A percentile compares a stretch with the other conserved stretches of the same genome.
These are phyloP conservation scores for Panagrolaimus sp. DNA, from an alignment of 1,140 invertebrate genomes.

Conservation along the genomic window DNA sequence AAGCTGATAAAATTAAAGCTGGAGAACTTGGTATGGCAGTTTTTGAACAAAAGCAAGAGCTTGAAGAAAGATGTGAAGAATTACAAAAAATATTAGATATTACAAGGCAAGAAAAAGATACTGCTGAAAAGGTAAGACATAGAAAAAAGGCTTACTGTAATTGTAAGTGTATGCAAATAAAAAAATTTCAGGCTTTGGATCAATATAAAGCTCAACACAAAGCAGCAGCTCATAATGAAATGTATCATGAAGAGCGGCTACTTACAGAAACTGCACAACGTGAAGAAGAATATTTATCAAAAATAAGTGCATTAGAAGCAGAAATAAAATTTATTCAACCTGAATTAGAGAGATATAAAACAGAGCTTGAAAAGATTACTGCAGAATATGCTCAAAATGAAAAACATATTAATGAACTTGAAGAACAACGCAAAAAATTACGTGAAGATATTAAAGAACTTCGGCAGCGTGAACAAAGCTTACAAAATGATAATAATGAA, in stretches of 20 bases:
- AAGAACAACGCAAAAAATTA: conserved; percentile 64
- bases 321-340: conserved; percentile 35
- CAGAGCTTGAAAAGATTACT: conserved; percentile 26
- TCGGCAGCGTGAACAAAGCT: conserved; percentile 79
- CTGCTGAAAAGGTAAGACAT: conserved; percentile 76
- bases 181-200: conserved; percentile 77
- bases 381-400: conserved; percentile 17
- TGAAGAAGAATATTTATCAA: conserved; percentile 66
- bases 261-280: conserved; percentile 83
- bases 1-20: conserved; percentile 88
- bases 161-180: neutral
- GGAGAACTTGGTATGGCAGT: conserved; percentile 89
- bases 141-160: neutral
- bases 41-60: conserved; percentile 80
- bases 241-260: conserved; percentile 90
- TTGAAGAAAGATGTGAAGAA: conserved; percentile 78
- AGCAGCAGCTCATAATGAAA: conserved; percentile 84
- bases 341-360: conserved; percentile 32
- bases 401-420: conserved; percentile 20
- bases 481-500: conserved; percentile 86
- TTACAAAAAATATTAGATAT: conserved; percentile 74
- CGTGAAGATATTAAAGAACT: conserved; percentile 72
- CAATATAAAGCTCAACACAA: conserved; percentile 85
- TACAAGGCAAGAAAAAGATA: conserved; percentile 80
- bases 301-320: conserved; percentile 39